Evolutionary conservation across 2,888 invertebrate genomes (phyloP).

Genomic region (Elysia crispata): DNA sequence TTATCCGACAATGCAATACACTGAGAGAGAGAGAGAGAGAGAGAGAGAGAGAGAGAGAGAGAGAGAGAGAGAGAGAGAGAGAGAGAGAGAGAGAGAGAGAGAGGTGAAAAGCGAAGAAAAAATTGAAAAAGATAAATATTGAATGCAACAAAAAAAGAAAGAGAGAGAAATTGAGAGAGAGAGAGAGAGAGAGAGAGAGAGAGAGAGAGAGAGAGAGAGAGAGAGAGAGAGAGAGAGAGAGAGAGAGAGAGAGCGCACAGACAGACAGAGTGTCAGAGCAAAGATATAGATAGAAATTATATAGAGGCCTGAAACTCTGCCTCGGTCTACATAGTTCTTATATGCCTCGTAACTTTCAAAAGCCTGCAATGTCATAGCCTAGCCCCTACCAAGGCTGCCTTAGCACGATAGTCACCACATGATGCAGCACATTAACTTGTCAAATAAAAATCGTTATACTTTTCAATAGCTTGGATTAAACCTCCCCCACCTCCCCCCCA

Average conservation of each 20-base stretch:
- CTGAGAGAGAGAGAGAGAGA: not conserved
- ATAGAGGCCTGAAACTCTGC: too few relatives aligned
- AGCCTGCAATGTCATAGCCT: too few relatives aligned
- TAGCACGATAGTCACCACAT: too few relatives aligned
- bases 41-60: not conserved
- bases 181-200: not conserved
- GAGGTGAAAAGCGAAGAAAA: not conserved
- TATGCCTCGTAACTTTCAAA: too few relatives aligned
- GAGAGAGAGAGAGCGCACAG: too few relatives aligned
- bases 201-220: conserved; percentile 15
- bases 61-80: not conserved
- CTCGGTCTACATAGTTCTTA: too few relatives aligned
- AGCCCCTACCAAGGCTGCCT: too few relatives aligned
- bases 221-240: not conserved
- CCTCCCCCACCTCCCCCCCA: too few relatives aligned
- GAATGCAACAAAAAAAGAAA: not conserved
- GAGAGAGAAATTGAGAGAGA: not conserved
- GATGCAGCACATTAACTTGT: too few relatives aligned
- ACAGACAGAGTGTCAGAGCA: not conserved
- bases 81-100: not conserved
- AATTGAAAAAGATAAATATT: not conserved
- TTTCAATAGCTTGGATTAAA: too few relatives aligned
- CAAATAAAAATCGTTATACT: too few relatives aligned
- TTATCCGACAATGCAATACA: not conserved
- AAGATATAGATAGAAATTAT: not conserved